Evolutionary conservation across 2,888 invertebrate species (phyloP), one percentile per base, ranked within the genome.

Genomic region (Orgyia antiqua): DNA sequence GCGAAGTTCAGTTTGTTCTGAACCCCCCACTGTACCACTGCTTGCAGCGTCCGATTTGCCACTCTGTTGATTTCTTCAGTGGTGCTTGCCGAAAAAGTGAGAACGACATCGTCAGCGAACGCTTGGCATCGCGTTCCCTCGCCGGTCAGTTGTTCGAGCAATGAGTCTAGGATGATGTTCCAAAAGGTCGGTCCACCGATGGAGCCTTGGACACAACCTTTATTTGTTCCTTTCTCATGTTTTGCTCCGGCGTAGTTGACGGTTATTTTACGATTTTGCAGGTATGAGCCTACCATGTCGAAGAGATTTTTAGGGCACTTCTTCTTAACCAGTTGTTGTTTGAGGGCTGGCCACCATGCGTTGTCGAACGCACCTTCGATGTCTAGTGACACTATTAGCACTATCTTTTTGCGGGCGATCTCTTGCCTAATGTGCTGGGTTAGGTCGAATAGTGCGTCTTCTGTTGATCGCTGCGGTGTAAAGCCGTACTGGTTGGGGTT

Each of bases 401-500:
- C 15, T 1, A 20, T 8, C 9, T 36, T 19, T 10, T 36, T 21
- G 0, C 18, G 6, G 13, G 6, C 2, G 0, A 24, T 9, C 7
- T 29, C 17, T 3, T 3, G 5, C 1, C 13, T 9, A 5, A 36
- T 12, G n/a, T 27, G 11, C 1, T 24, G 4, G 13, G 27, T 11
- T 7, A 32, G 18, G 7, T 10, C 19, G 7, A 29, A 36, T 26
- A 32, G 25, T 10, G 33, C 33, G 27, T 34, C 31, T 15, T 27
- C 23, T 5, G 31, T 27, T 5, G 29, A 12, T 13, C 24, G 31
- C 24, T 24, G 28, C 1, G 29, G 33, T 20, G 15, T 28, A 13
- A 33, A 33, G 3, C 33, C 33, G n/a, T 28, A 33, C 13, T 33
- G 33, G n/a, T n/a, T n/a, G n/a, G n/a, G n/a, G n/a, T n/a, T n/a